A percentile compares a stretch with the other conserved stretches of the same genome.
phyloP scores from a whole-genome alignment of 2,888 invertebrate genomes.

The Drosophila engyochracea region DNA sequence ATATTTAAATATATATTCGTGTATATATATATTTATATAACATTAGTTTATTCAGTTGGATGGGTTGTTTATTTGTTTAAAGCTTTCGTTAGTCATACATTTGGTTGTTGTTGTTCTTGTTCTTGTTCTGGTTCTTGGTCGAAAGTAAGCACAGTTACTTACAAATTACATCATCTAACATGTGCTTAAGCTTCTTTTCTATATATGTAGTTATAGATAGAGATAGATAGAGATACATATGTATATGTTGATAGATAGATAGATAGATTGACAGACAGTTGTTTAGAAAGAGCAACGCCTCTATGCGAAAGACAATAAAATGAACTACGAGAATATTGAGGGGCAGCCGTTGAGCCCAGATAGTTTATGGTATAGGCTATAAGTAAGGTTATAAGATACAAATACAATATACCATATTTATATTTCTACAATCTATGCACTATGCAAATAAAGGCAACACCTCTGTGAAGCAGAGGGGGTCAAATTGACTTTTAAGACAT shows the following conservation, averaged over 20 bases:
- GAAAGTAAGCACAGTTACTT: constrained; percentile 38
- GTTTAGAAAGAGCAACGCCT: constrained; percentile 13
- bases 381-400: constrained; percentile 2
- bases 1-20: constrained; percentile 18
- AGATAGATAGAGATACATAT: background rate
- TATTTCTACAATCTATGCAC: constrained; percentile 9
- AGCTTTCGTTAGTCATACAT: constrained; percentile 72
- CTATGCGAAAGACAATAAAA: constrained; percentile 6
- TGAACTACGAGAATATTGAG: constrained; percentile 14
- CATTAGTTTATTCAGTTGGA: constrained; percentile 57
- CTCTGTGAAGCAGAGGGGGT: constrained; percentile 1
- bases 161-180: constrained; percentile 9
- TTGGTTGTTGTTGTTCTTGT: constrained; percentile 32
- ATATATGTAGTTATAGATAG: background rate
- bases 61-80: constrained; percentile 69
- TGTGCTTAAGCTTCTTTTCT: background rate
- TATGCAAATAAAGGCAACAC: constrained; percentile 29
- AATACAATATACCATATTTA: background rate
- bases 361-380: background rate
- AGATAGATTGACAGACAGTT: constrained; percentile 16
- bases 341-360: background rate
- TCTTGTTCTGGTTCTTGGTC: constrained; percentile 43
- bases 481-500: constrained; percentile 40
- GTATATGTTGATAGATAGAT: constrained; percentile 1
- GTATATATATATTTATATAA: constrained; percentile 18